Evolutionary conservation across 1,140 invertebrate genomes (phyloP).

Genomic region (Drosophila prosaltans): DNA sequence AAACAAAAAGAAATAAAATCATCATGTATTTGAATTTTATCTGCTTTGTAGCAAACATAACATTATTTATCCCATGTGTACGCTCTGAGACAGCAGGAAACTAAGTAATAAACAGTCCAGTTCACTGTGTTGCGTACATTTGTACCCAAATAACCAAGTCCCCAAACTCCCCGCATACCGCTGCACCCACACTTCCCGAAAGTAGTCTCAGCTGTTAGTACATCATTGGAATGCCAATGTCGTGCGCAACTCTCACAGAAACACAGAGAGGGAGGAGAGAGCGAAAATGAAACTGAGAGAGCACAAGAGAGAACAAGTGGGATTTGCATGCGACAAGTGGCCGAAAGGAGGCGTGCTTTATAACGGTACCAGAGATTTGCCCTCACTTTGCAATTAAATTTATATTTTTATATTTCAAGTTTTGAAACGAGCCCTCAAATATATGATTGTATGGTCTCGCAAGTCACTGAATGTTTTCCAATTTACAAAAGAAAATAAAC

Average conservation of each 20-base stretch:
- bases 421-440: not conserved
- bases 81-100: constrained; percentile 32
- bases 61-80: constrained; percentile 54
- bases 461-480: too few species aligned
- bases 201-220: constrained; percentile 52
- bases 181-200: constrained; percentile 3
- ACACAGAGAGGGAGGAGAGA: not conserved
- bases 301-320: not conserved
- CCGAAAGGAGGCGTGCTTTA: constrained; percentile 17
- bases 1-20: constrained; percentile 17
- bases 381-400: not conserved
- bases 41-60: constrained; percentile 47
- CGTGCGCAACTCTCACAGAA: constrained; percentile 29
- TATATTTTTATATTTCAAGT: not conserved
- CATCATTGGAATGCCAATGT: constrained; percentile 49
- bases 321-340: constrained; percentile 74
- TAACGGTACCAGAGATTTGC: not conserved
- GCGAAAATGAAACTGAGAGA: not conserved
- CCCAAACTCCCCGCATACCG: not conserved
- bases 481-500: too few species aligned
- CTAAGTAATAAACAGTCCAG: constrained; percentile 44
- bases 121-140: constrained; percentile 29
- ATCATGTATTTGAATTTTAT: constrained; percentile 44
- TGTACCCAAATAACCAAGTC: not conserved
- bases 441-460: too few species aligned